Conservation (phyloP, 2,113 vertebrate genomes). For the Puntigrus tetrazona region DNA sequence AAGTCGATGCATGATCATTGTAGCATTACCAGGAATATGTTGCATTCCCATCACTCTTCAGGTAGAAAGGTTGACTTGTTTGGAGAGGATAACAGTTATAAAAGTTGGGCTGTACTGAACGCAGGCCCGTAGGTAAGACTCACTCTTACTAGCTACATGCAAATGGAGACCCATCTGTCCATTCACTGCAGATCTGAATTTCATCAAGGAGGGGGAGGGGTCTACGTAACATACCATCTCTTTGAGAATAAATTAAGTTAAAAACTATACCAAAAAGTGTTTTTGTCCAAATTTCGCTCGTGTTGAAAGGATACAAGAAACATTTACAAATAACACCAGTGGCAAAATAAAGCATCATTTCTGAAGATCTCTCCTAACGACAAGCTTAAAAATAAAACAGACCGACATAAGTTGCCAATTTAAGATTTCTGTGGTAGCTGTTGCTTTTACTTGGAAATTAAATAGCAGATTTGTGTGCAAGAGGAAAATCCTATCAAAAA, state of each 20-base stretch:
- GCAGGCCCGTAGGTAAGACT: conserved; percentile 48
- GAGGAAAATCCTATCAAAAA: conserved; percentile 74
- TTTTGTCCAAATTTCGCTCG: conserved; percentile 80
- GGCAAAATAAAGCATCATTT: conserved; percentile 76
- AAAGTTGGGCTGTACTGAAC: conserved; percentile 43
- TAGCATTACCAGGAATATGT: conserved; percentile 48
- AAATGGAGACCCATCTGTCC: conserved; percentile 65
- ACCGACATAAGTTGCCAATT: conserved; percentile 77
- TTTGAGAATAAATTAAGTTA: conserved; percentile 90
- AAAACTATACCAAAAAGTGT: conserved; percentile 81
- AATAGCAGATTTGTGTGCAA: conserved; percentile 76
- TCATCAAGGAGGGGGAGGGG: conserved; percentile 60
- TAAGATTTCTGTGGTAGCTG: conserved; percentile 54
- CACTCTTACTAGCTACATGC: conserved; percentile 73
- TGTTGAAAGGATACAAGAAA: conserved; percentile 85
- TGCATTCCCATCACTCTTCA: conserved; percentile 41
- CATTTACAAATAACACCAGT: conserved; percentile 88
- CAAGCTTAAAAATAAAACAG: conserved; percentile 78
- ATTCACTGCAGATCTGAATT: background rate
- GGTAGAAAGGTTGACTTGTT: conserved; percentile 52
- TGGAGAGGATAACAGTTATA: conserved; percentile 41
- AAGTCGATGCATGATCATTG: conserved; percentile 50
- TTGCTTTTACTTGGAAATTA: conserved; percentile 74
- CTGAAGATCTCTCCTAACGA: conserved; percentile 78
- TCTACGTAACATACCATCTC: conserved; percentile 78